These are phyloP conservation scores for Encarsia formosa DNA, from an alignment of 2,888 invertebrate genomes.

Conservation along the genomic window DNA sequence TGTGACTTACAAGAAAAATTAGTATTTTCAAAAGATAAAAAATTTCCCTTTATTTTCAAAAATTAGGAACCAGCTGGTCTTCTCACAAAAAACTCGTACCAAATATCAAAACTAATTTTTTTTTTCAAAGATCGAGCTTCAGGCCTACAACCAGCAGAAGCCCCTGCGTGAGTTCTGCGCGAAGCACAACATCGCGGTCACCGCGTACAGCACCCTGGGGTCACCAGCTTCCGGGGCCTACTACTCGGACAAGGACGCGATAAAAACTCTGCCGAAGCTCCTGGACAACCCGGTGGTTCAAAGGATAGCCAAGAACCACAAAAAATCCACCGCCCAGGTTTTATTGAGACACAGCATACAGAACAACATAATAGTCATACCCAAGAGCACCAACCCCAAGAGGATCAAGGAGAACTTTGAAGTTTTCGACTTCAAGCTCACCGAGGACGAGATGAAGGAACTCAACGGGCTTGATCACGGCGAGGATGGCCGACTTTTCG, in stretches of 20 bases:
- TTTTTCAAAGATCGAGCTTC: slow-evolving; percentile 60
- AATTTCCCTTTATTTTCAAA: too few relatives aligned
- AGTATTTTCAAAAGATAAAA: too few relatives aligned
- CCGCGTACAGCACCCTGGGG: slow-evolving; percentile 67
- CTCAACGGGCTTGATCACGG: slow-evolving; percentile 60
- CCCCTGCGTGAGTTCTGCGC: slow-evolving; percentile 62
- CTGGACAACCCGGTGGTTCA: slow-evolving; percentile 59
- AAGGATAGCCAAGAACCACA: slow-evolving; percentile 57
- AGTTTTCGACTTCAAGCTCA: slow-evolving; percentile 62
- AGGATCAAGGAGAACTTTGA: slow-evolving; percentile 68
- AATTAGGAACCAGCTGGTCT: too few relatives aligned
- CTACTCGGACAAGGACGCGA: slow-evolving; percentile 37
- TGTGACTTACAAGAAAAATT: too few relatives aligned
- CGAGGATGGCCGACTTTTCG: slow-evolving; percentile 63
- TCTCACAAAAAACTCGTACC: too few relatives aligned
- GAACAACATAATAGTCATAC: slow-evolving; percentile 67
- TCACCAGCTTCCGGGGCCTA: slow-evolving; percentile 63
- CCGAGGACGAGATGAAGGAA: slow-evolving; percentile 55
- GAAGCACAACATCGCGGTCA: slow-evolving; percentile 62
- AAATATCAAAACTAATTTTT: too few relatives aligned
- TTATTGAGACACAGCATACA: slow-evolving; percentile 67
- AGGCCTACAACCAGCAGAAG: slow-evolving; percentile 72
- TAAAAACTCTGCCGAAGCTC: slow-evolving; percentile 54
- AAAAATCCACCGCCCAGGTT: slow-evolving; percentile 67
- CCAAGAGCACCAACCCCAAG: slow-evolving; percentile 69